phyloP scores from a whole-genome alignment of 2,888 invertebrate genomes.

The Mythimna vitellina region DNA sequence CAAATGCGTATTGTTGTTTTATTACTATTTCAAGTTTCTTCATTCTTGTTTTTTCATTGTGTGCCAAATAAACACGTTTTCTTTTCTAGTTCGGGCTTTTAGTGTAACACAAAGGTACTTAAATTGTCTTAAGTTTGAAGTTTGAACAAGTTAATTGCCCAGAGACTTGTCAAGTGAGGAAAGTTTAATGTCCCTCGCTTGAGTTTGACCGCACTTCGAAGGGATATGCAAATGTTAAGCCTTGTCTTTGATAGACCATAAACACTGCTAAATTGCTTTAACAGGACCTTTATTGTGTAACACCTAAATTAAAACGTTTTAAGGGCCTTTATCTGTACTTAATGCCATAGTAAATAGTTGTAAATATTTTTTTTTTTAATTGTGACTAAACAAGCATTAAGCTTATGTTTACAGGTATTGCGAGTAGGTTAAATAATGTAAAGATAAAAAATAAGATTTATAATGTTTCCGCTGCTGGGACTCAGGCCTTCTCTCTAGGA shows the following conservation, averaged over 20 bases:
- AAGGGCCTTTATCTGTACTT: not conserved
- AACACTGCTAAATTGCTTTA: conserved; percentile 24
- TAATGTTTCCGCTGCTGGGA: no score
- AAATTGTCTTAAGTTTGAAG: not conserved
- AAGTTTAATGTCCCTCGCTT: conserved; percentile 9
- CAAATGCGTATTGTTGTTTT: no score
- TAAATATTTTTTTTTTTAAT: not conserved
- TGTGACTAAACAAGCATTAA: not conserved
- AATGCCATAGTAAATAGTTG: not conserved
- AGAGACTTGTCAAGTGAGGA: not conserved
- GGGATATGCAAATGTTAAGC: conserved; percentile 25
- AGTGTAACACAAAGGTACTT: not conserved
- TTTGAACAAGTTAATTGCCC: conserved; percentile 13
- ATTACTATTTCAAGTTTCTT: no score
- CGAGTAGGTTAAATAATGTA: no score
- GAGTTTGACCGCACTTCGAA: not conserved
- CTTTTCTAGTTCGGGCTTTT: not conserved
- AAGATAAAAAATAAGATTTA: no score
- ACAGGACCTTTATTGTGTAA: conserved; percentile 2
- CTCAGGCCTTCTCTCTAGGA: no score
- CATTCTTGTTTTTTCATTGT: no score
- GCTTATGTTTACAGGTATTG: no score
- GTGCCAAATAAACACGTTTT: no score
- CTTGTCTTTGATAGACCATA: conserved; percentile 9
- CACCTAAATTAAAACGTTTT: not conserved